Evolutionary conservation across 2,888 invertebrate species (phyloP).

Genomic region (Pammene aurita): DNA sequence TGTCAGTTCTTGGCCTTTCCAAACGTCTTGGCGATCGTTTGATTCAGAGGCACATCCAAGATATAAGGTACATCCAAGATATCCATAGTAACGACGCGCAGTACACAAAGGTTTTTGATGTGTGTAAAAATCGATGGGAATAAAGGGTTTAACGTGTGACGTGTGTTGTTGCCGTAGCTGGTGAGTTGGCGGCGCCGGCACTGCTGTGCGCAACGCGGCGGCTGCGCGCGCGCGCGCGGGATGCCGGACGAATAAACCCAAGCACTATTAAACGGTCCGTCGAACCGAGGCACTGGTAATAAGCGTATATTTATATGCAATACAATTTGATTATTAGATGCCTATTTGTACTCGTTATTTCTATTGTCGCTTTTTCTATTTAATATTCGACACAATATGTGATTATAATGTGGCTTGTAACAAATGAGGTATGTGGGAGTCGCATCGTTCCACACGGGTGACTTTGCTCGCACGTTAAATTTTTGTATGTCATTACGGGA

Average conservation of each 20-base stretch:
- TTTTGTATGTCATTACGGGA: conserved; percentile 48
- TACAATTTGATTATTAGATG: conserved; percentile 81
- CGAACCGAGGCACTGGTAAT: conserved; percentile 73
- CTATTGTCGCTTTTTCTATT: conserved; percentile 82
- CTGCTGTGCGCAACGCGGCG: conserved; percentile 5
- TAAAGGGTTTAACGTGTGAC: neutral
- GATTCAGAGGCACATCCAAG: neutral
- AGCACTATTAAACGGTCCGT: conserved; percentile 72
- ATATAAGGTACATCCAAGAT: neutral
- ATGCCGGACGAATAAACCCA: conserved; percentile 68
- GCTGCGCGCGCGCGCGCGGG: conserved; percentile 54
- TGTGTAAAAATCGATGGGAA: neutral
- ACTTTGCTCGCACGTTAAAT: conserved; percentile 50
- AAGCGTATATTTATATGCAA: conserved; percentile 77
- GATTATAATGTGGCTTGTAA: conserved; percentile 80
- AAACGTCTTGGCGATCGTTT: neutral
- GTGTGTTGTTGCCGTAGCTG: neutral
- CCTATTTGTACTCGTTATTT: conserved; percentile 78
- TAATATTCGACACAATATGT: conserved; percentile 79
- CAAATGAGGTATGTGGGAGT: conserved; percentile 75
- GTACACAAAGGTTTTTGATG: neutral
- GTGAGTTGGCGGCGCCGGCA: neutral
- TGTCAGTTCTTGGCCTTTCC: neutral
- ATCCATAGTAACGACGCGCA: neutral
- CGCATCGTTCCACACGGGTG: conserved; percentile 70